These are phyloP conservation scores for Antedon mediterranea DNA, from an alignment of 53 echinoderm and acorn worm genomes.

Conservation along the genomic window DNA sequence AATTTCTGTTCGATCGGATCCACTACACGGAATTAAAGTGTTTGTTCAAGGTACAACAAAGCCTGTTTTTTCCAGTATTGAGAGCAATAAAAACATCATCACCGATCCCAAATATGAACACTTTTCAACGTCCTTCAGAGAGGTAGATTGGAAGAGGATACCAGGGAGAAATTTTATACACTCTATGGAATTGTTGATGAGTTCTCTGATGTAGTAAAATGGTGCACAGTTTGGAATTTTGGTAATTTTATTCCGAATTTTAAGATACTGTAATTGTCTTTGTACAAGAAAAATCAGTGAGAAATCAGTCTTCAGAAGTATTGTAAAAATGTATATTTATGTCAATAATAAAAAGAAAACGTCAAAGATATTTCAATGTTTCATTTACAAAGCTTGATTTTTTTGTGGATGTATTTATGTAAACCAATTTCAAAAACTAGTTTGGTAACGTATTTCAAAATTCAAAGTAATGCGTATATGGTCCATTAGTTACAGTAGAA, in stretches of 20 bases:
- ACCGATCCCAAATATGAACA: conserved; percentile 86
- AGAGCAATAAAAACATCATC: conserved; percentile 50
- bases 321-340: background rate
- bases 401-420: too few species aligned
- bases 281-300: too few species aligned
- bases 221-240: too few species aligned
- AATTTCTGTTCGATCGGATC: conserved; percentile 68
- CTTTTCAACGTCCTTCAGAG: conserved; percentile 52
- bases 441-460: conserved; percentile 23
- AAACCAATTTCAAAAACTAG: too few species aligned
- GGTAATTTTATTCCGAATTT: too few species aligned
- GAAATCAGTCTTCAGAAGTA: too few species aligned
- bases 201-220: conserved; percentile 31
- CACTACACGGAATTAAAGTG: conserved; percentile 53
- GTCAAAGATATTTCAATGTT: too few species aligned
- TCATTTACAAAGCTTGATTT: too few species aligned
- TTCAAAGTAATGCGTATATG: conserved; percentile 51
- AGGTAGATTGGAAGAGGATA: conserved; percentile 68
- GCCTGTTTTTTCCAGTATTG: conserved; percentile 17
- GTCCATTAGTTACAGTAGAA: conserved; percentile 46
- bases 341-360: background rate
- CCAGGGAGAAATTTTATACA: conserved; percentile 82
- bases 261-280: too few species aligned
- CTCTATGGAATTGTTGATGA: conserved; percentile 80
- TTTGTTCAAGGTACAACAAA: conserved; percentile 57